Evolutionary conservation across 1,140 invertebrate species (phyloP), one percentile per base, ranked within the genome.

Genomic region (Drosophila nigromelanica): DNA sequence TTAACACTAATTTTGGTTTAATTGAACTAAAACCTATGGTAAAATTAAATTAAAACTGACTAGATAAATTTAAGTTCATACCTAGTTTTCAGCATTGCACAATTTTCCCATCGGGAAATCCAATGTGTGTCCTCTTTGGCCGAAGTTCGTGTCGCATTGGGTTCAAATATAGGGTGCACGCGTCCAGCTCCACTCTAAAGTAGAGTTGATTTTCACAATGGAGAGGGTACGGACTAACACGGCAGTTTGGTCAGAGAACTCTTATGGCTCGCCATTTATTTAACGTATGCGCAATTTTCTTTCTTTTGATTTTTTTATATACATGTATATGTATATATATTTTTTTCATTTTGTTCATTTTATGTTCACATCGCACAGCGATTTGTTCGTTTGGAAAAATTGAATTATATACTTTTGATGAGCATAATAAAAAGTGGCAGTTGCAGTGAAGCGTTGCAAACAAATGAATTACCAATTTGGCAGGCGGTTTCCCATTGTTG

Each of bases 351-450:
- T 55, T 50, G 45, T 58, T 58, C 54, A 50, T 40, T 58, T 33
- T 45, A 3, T 58, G 14, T 37, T 54, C 48, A 52, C 48, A 43
- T 35, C 33, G 42, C 39, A 68, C 77, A 52, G 71, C 70, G 75
- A 86, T 87, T 87, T 76, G 37, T 72, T 61, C 72, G 67, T 87
- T 82, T 87, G 82, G 72, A 76, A 87, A 89, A 82, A 87, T 87
- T 87, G 78, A 87, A 87, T 87, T 87, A 87, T 87, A 87, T 67
- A 62, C 76, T 82, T 87, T 87, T 87, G 82, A 87, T 87, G 82
- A 78, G 71, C 71, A 69, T 69, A 86, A 86, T 80, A 77, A 86
- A 85, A 86, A 75, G 74, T 73, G 66, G 64, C 74, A 67, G 62
- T 39, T 67, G 69, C 69, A 67, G 2, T 67, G 33, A 24, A 7